Evolutionary conservation across 2,888 invertebrate species (phyloP).

Genomic region (Oxytorus armatus): DNA sequence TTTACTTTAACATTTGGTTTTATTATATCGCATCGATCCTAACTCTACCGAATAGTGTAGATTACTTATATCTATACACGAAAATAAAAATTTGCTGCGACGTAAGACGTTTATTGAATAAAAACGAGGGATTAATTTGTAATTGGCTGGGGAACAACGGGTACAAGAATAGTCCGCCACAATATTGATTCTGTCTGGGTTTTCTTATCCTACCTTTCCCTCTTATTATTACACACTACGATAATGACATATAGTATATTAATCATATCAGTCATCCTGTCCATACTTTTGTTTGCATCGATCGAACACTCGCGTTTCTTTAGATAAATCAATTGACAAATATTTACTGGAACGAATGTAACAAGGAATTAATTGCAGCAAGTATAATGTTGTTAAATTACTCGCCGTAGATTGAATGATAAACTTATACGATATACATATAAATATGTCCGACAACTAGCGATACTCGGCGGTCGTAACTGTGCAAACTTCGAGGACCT

Average conservation of each 20-base stretch:
- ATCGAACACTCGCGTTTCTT: constrained; percentile 9
- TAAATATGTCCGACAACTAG: neutral
- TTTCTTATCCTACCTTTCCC: constrained; percentile 18
- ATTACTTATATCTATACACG: too few species aligned
- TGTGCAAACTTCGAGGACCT: neutral
- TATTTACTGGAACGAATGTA: too few species aligned
- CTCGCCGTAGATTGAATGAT: too few species aligned
- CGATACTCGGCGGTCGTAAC: too few species aligned
- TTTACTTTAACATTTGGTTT: too few species aligned
- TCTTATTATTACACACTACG: constrained; percentile 1
- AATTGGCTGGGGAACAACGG: neutral
- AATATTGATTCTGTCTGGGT: constrained; percentile 60
- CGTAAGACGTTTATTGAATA: constrained; percentile 11
- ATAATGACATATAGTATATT: neutral
- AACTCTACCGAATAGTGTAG: too few species aligned
- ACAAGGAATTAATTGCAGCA: too few species aligned
- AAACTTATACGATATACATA: too few species aligned
- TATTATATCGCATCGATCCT: too few species aligned
- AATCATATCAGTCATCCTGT: neutral
- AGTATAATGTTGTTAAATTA: neutral
- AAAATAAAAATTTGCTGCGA: neutral
- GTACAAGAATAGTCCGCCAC: constrained; percentile 32
- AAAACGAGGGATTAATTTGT: constrained; percentile 37
- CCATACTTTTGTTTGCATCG: constrained; percentile 5
- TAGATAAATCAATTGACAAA: neutral